A percentile compares a stretch with the other conserved stretches of the same genome.
These are phyloP conservation scores for Hylia prasina DNA, from an alignment of 2,113 vertebrate species.

Conservation along the genomic window DNA sequence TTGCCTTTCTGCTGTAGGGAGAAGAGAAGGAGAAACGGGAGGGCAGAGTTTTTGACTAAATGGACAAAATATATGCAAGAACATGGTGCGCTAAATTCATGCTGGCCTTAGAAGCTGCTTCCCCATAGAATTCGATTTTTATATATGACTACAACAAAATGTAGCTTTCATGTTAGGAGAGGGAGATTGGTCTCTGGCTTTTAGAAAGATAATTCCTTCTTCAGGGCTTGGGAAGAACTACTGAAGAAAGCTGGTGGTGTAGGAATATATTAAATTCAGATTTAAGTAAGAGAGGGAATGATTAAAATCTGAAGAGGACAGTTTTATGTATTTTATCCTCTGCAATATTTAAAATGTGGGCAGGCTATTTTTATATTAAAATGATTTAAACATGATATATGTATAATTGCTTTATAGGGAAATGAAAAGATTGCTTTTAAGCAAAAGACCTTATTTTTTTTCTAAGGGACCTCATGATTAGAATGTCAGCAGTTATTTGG, in stretches of 20 bases:
- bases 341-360: neutral
- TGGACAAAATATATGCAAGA: neutral
- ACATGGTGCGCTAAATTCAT: neutral
- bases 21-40: neutral
- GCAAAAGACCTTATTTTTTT: neutral
- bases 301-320: neutral
- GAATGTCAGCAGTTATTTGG: constrained; percentile 53
- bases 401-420: neutral
- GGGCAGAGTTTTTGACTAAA: neutral
- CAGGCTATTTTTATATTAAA: constrained; percentile 27
- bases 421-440: constrained; percentile 11
- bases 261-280: neutral
- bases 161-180: neutral
- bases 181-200: neutral
- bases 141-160: neutral
- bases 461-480: neutral
- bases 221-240: neutral
- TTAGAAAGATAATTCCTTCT: neutral
- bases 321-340: neutral
- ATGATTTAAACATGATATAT: neutral
- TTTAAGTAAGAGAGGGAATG: neutral
- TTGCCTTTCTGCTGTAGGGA: neutral
- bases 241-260: neutral
- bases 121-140: neutral
- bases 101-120: neutral